Percentiles rank a stretch among this genome's conserved stretches.
phyloP scores from a whole-genome alignment of 2,888 invertebrate genomes.

The Ennomos fuscantarius region DNA sequence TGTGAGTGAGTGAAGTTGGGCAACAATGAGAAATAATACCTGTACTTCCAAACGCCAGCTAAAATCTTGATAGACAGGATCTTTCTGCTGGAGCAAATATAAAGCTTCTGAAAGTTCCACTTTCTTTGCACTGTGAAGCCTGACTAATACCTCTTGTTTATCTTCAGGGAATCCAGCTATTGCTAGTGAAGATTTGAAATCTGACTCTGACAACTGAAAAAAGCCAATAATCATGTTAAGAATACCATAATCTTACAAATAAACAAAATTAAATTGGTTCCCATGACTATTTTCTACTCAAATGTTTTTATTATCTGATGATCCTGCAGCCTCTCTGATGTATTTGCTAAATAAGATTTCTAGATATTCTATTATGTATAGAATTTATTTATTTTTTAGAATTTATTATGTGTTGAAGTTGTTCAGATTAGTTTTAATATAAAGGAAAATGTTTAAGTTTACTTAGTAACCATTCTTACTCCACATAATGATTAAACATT shows the following conservation, averaged over 20 bases:
- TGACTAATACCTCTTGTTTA: slow-evolving; percentile 84
- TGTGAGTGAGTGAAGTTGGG: too few relatives aligned
- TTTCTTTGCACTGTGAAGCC: slow-evolving; percentile 85
- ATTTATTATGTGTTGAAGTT: too few relatives aligned
- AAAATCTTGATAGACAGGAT: slow-evolving; percentile 71
- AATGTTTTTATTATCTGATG: too few relatives aligned
- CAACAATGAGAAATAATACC: slow-evolving; percentile 46
- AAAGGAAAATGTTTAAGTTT: too few relatives aligned
- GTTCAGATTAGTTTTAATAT: too few relatives aligned
- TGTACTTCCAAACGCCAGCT: slow-evolving; percentile 79
- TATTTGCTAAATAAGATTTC: too few relatives aligned
- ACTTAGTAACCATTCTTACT: neutral
- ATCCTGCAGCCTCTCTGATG: too few relatives aligned
- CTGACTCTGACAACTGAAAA: slow-evolving; percentile 68
- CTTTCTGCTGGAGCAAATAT: slow-evolving; percentile 70
- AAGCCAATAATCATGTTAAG: slow-evolving; percentile 7
- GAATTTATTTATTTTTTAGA: too few relatives aligned
- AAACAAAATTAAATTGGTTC: neutral
- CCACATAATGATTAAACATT: neutral
- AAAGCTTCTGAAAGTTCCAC: slow-evolving; percentile 81
- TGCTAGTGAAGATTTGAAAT: slow-evolving; percentile 74
- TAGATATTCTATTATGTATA: too few relatives aligned
- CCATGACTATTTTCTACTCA: too few relatives aligned
- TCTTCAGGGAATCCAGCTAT: slow-evolving; percentile 86
- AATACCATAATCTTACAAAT: too few relatives aligned